These are phyloP conservation scores for Trypoxylus dichotomus DNA, from an alignment of 1,140 invertebrate genomes.

Conservation along the genomic window DNA sequence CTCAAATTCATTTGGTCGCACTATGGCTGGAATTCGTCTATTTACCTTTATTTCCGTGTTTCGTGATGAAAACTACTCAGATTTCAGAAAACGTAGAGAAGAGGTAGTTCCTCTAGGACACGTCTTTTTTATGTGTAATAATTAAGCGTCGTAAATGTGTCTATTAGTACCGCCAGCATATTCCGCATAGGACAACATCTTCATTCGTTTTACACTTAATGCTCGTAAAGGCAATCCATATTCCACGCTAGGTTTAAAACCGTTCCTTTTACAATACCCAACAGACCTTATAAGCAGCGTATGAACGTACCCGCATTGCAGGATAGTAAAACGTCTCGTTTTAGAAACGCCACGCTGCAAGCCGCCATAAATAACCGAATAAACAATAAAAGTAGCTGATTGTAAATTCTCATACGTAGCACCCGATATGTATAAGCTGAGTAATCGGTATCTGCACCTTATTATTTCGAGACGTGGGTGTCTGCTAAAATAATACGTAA, in stretches of 20 bases:
- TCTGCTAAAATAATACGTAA: slow-evolving; percentile 29
- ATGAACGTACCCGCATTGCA: neutral
- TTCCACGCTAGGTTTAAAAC: neutral
- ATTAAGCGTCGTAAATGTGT: too few species aligned
- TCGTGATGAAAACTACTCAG: too few species aligned
- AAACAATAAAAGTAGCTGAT: slow-evolving; percentile 17
- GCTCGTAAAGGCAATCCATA: neutral
- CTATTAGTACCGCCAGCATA: too few species aligned
- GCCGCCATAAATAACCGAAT: neutral
- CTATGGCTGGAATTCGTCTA: too few species aligned
- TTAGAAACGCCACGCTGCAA: neutral
- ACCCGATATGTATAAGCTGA: neutral
- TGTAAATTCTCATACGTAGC: slow-evolving; percentile 3
- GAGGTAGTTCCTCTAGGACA: too few species aligned
- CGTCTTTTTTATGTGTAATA: too few species aligned
- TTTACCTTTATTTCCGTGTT: too few species aligned
- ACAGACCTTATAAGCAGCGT: neutral
- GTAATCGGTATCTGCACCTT: slow-evolving; percentile 26
- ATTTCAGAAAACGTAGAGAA: too few species aligned
- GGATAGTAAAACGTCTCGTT: neutral
- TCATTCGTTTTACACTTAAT: too few species aligned
- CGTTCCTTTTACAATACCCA: neutral
- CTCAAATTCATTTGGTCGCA: too few species aligned
- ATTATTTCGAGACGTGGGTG: slow-evolving; percentile 29
- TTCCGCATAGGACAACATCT: too few species aligned